Conservation (phyloP, 2,113 vertebrate species). For the Phrynosoma blainvillii region DNA sequence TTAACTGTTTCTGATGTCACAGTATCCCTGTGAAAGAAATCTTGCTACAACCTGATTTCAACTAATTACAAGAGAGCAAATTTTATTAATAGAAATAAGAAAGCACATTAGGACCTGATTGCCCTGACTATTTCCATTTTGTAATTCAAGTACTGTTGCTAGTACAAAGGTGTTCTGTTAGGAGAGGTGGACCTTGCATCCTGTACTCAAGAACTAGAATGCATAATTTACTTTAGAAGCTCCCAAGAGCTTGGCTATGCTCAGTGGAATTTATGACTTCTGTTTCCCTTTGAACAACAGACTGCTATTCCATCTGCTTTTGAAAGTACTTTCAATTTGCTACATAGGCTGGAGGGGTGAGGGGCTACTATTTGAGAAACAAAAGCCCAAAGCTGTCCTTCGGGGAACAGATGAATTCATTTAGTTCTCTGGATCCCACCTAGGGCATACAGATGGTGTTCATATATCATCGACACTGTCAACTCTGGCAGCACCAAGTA, state of each 20-base stretch:
- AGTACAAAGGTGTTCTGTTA: too few relatives aligned
- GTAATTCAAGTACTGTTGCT: neutral
- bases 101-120: neutral
- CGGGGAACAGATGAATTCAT: neutral
- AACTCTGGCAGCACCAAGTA: neutral
- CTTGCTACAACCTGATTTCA: neutral
- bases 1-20: neutral
- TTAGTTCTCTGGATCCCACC: neutral
- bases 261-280: neutral
- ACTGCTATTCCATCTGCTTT: neutral
- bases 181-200: neutral
- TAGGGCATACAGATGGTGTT: neutral
- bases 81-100: neutral
- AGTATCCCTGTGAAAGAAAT: neutral
- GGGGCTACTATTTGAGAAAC: neutral
- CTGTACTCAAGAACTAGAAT: neutral
- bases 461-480: neutral
- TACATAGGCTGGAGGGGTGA: neutral
- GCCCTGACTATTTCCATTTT: neutral
- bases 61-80: neutral
- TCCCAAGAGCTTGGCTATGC: neutral
- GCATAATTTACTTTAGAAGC: neutral
- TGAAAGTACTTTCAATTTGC: neutral
- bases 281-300: neutral
- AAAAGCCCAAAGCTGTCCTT: neutral